Base-by-base conservation (phyloP, 2,888 invertebrate species). In the Melieria crassipennis region DNA sequence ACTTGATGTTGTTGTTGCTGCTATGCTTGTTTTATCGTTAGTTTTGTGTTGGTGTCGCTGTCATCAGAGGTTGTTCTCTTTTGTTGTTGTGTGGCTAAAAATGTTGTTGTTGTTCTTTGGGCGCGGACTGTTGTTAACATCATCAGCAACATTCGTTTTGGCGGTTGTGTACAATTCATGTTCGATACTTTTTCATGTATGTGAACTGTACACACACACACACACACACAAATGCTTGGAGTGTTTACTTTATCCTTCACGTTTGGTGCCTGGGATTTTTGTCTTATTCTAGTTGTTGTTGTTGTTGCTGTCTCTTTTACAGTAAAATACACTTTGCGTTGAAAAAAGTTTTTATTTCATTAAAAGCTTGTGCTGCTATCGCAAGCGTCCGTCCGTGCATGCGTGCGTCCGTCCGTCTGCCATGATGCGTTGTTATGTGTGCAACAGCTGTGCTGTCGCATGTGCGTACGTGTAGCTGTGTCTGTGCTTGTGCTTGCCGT, bases 321-420 rank as follows among this genome's bases (percentile, higher is more conserved):
- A 81, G 79, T 82, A 78, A 81, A 81, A 81, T 80, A 81, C 81
- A 81, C 81, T 81, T 81, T 81, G 81, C 42, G 13, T 13, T 60
- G 78, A 79, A 77, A 81, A 78, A 80, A 81, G 82, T 81, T 81
- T 81, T 81, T 78, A 81, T 81, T 81, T 81, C 82, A 81, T 81
- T 81, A 81, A 81, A 79, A 77, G 65, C 47, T 67, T 52, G 42
- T 30, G 30, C 30, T 30, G 30, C 30, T 30, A 30, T 30, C 30
- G 30, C 30, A 30, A 30, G 30, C 30, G 30, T 30, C 30, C 3
- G 30, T 30, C 30, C 30, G 2, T 30, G 30, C 30, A 30, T 30
- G 30, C 30, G 30, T 30, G 30, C 30, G 30, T 30, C 3, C 30
- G 30, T 30, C 30, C 30, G 3, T 30, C 30, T 30, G 30, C 30